Percentiles rank a stretch among this genome's conserved stretches.
phyloP scores from a whole-genome alignment of 2,797 vertebrate genomes.

The Glossophaga mutica region DNA sequence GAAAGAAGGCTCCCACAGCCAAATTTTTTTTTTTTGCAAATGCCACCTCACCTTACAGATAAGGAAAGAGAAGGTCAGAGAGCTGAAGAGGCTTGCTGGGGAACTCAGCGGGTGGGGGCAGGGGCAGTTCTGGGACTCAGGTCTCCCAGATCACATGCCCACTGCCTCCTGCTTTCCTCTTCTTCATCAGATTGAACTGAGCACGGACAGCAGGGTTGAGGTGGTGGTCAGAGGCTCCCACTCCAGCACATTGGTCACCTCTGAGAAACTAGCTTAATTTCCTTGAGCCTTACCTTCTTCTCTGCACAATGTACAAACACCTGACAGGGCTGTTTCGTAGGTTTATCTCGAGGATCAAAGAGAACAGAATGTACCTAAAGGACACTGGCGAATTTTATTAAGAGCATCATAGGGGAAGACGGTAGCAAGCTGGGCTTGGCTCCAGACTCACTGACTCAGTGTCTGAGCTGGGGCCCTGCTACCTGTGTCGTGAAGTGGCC shows the following conservation, averaged over 20 bases:
- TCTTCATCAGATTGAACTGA: background rate
- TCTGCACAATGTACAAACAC: background rate
- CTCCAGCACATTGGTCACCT: background rate
- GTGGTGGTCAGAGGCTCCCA: rapidly evolving
- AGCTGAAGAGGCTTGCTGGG: background rate
- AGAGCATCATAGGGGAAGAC: rapidly evolving
- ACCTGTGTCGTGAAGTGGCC: background rate
- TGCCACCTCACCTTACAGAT: background rate
- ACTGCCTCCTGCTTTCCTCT: background rate
- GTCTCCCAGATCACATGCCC: rapidly evolving
- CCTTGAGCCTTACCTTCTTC: background rate
- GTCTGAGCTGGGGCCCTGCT: background rate
- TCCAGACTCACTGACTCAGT: background rate
- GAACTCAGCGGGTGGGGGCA: background rate
- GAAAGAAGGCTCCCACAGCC: background rate
- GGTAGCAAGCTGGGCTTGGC: background rate
- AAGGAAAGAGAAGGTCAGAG: background rate
- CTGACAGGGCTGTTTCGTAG: background rate
- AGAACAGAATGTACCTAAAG: background rate
- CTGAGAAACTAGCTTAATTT: background rate
- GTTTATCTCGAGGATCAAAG: background rate
- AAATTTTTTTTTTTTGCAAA: background rate
- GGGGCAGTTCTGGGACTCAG: background rate
- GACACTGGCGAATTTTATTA: background rate
- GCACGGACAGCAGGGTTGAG: background rate